These are phyloP conservation scores for Podarcis lilfordi DNA, from an alignment of 2,797 vertebrate species.

Conservation along the genomic window DNA sequence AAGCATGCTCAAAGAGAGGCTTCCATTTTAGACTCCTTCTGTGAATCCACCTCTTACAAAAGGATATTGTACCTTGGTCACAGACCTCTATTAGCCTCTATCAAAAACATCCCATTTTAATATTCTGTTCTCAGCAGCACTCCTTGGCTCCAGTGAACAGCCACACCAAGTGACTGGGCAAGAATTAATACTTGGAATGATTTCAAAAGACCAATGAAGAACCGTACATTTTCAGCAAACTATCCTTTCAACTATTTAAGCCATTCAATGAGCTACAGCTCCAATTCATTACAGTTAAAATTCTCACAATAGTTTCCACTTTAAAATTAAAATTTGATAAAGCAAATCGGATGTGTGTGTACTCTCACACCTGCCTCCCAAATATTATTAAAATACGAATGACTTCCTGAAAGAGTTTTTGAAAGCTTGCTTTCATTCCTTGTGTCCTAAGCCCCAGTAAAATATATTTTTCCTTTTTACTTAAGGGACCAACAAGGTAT, in stretches of 20 bases:
- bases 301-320: rapidly evolving
- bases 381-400: background rate
- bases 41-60: slow-evolving; percentile 26
- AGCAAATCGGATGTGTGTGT: background rate
- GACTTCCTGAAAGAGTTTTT: no score
- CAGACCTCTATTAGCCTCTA: slow-evolving; percentile 22
- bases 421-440: background rate
- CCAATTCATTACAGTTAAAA: background rate
- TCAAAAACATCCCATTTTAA: slow-evolving; percentile 58
- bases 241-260: background rate
- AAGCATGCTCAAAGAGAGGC: background rate
- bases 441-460: background rate
- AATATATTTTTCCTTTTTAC: background rate
- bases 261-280: rapidly evolving
- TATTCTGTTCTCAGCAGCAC: slow-evolving; percentile 49
- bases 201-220: slow-evolving; percentile 54
- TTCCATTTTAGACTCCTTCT: background rate
- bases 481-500: background rate
- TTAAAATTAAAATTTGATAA: background rate
- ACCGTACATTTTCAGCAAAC: slow-evolving; percentile 28
- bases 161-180: background rate
- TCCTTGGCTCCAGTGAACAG: slow-evolving; percentile 45
- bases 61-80: background rate
- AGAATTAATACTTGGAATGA: slow-evolving; percentile 61
- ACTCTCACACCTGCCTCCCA: background rate